Evolutionary conservation across 2,113 vertebrate genomes (phyloP).

Genomic region (Ciconia stormi): DNA sequence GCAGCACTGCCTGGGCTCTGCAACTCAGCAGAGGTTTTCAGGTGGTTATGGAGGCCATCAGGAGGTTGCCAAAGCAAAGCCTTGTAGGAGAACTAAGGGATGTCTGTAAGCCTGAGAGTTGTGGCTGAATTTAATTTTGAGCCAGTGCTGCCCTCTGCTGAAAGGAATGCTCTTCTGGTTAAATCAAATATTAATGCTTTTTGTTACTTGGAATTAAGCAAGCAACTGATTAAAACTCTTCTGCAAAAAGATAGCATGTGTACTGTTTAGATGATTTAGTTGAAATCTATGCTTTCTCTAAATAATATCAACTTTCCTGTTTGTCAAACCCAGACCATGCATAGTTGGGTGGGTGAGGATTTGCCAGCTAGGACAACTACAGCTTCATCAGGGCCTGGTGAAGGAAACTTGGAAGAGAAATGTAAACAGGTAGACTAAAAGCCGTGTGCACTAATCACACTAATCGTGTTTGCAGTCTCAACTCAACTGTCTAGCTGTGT

Average conservation of each 20-base stretch:
- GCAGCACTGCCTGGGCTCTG: background rate
- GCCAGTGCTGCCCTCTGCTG: background rate
- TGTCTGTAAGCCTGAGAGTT: background rate
- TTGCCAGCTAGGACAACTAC: slow-evolving; percentile 85
- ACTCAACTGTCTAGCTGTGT: slow-evolving; percentile 36
- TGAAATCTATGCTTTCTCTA: background rate
- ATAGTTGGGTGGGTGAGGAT: slow-evolving; percentile 91
- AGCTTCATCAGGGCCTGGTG: slow-evolving; percentile 84
- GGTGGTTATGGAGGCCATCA: background rate
- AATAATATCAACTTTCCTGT: slow-evolving; percentile 72
- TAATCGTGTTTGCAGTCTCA: slow-evolving; percentile 64
- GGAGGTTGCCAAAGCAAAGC: background rate
- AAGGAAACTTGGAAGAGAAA: slow-evolving; percentile 91
- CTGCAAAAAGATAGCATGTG: background rate
- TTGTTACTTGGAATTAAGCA: background rate
- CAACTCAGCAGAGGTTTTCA: background rate
- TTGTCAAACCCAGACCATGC: slow-evolving; percentile 84
- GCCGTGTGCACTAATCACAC: slow-evolving; percentile 76
- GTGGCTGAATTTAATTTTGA: background rate
- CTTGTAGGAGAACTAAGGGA: background rate
- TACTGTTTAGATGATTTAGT: background rate
- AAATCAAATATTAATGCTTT: background rate
- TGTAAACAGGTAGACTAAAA: slow-evolving; percentile 94
- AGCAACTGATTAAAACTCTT: background rate
- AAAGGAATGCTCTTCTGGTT: background rate